Percentiles rank a stretch among this genome's conserved stretches.
Conservation (phyloP, 2,888 invertebrate species). For the Ophion ellenae region DNA sequence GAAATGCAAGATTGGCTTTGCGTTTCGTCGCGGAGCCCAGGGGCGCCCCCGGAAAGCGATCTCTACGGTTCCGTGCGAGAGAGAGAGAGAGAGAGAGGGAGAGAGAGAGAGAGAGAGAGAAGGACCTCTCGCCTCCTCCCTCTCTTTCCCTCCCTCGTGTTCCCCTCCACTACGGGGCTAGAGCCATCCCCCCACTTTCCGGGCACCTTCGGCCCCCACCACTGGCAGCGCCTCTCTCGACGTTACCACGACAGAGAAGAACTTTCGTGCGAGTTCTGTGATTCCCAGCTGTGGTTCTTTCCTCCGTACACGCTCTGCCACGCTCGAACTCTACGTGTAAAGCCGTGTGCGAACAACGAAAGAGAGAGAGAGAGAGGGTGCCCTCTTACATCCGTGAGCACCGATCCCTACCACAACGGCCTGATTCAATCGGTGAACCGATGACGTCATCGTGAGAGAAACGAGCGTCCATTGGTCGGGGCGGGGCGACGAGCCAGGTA, state of each 20-base stretch:
- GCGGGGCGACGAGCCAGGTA: conserved; percentile 77
- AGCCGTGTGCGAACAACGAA: conserved; percentile 70
- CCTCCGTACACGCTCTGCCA: conserved; percentile 52
- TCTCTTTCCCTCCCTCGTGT: conserved; percentile 27
- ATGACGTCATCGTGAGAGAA: conserved; percentile 75
- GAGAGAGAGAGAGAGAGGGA: conserved; percentile 11
- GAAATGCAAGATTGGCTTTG: conserved; percentile 71
- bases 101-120: conserved; percentile 12
- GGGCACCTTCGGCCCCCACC: conserved; percentile 41
- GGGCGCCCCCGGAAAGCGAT: conserved; percentile 58
- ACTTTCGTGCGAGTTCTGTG: conserved; percentile 41
- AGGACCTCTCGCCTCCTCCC: conserved; percentile 31
- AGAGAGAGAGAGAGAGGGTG: conserved; percentile 82
- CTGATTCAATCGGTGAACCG: conserved; percentile 77
- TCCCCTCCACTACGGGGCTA: conserved; percentile 39
- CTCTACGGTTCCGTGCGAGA: conserved; percentile 23
- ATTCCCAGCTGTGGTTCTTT: conserved; percentile 43
- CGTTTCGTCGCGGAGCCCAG: conserved; percentile 63
- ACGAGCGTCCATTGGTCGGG: conserved; percentile 79
- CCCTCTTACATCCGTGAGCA: conserved; percentile 78
- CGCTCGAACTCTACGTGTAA: conserved; percentile 69
- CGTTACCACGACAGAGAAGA: conserved; percentile 47
- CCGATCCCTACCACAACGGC: conserved; percentile 77
- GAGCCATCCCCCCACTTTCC: conserved; percentile 43
- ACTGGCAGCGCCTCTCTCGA: conserved; percentile 37